Percentiles rank a stretch among this genome's conserved stretches.
These are phyloP conservation scores for Cossypha polioptera DNA, from an alignment of 2,797 vertebrate genomes.

Conservation along the genomic window DNA sequence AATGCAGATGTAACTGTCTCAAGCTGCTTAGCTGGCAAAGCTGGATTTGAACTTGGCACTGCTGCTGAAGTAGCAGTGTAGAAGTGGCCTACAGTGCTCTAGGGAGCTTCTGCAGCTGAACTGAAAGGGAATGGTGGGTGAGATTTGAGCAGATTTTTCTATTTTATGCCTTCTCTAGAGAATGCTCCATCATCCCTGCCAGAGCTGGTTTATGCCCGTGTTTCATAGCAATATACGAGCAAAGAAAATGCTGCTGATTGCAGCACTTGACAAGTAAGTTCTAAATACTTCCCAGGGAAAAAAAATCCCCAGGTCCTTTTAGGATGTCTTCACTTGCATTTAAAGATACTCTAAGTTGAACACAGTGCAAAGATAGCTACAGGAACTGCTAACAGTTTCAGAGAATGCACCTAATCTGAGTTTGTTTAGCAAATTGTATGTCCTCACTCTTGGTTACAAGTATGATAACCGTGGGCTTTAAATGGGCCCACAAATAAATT, in stretches of 20 bases:
- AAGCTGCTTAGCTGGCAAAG: slow-evolving; percentile 52
- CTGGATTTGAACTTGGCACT: slow-evolving; percentile 23
- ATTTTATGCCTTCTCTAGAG: slow-evolving; percentile 25
- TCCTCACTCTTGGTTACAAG: background rate
- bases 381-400: background rate
- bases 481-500: background rate
- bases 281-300: background rate
- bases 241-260: slow-evolving; percentile 37
- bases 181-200: slow-evolving; percentile 3
- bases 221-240: background rate
- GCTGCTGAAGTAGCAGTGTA: background rate
- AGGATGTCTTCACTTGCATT: background rate
- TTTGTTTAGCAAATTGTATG: background rate
- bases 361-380: background rate
- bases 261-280: background rate
- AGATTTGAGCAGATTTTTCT: slow-evolving; percentile 43
- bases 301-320: background rate
- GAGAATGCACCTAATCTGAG: background rate
- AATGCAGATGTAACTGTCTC: slow-evolving; percentile 1
- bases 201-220: background rate
- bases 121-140: background rate
- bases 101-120: slow-evolving; percentile 17
- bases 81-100: background rate
- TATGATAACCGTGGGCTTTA: background rate
- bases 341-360: background rate